Evolutionary conservation across 2,888 invertebrate genomes (phyloP).

Genomic region (Scaptodrosophila latifasciaeformis): DNA sequence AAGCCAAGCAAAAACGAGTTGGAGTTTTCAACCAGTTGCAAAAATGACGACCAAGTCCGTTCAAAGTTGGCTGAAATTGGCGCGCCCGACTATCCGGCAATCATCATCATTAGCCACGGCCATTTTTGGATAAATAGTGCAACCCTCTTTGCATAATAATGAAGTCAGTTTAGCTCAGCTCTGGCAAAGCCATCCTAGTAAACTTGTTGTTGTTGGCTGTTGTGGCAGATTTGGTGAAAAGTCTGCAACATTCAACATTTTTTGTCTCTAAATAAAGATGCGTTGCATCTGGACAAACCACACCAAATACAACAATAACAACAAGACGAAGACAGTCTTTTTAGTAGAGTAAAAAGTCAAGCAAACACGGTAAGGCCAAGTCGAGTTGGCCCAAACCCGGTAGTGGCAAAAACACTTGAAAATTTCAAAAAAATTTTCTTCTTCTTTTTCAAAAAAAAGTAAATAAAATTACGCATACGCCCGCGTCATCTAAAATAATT

Average conservation of each 20-base stretch:
- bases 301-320: constrained; percentile 27
- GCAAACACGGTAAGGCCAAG: too few species aligned
- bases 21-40: constrained; percentile 18
- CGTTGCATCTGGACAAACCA: constrained; percentile 40
- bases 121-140: constrained; percentile 75
- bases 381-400: too few species aligned
- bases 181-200: too few species aligned
- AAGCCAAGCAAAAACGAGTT: constrained; percentile 17
- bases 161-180: constrained; percentile 58
- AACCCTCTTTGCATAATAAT: constrained; percentile 75
- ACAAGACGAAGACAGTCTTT: too few species aligned
- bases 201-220: not conserved
- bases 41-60: constrained; percentile 32
- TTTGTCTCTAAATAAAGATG: constrained; percentile 68
- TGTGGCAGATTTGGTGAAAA: constrained; percentile 63
- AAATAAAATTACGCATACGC: constrained; percentile 33
- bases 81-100: constrained; percentile 31
- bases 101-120: constrained; percentile 72
- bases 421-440: too few species aligned
- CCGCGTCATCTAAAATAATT: too few species aligned
- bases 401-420: too few species aligned
- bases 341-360: too few species aligned
- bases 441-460: constrained; percentile 18
- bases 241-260: constrained; percentile 65
- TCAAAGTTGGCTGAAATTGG: constrained; percentile 29